These are phyloP conservation scores for Mnemiopsis leidyi DNA, from an alignment of 37 sponge, comb jelly and placozoan species.

Conservation along the genomic window DNA sequence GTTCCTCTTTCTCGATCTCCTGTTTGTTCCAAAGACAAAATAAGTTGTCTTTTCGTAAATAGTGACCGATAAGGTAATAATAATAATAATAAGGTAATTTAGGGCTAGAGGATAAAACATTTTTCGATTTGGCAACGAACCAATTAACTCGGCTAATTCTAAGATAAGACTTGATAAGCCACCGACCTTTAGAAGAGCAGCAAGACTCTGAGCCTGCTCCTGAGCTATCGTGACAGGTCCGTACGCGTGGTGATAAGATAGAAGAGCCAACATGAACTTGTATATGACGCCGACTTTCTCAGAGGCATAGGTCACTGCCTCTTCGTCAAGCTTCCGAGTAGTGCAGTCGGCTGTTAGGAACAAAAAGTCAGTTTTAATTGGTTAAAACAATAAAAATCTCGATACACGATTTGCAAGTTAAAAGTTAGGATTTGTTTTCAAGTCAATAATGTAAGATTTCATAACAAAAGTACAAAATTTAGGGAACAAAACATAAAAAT, in stretches of 20 bases:
- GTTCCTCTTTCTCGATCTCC: slow-evolving; percentile 57
- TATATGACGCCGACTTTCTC: slow-evolving; percentile 61
- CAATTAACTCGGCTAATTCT: no score
- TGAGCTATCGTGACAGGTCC: slow-evolving; percentile 4
- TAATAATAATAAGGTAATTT: not conserved
- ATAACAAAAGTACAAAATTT: no score
- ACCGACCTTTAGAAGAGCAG: slow-evolving; percentile 12
- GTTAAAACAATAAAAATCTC: no score
- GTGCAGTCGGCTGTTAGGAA: slow-evolving; percentile 28
- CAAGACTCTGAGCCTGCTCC: slow-evolving; percentile 30
- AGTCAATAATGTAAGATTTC: no score
- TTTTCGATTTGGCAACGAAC: no score
- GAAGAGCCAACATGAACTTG: slow-evolving; percentile 5
- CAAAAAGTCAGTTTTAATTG: no score
- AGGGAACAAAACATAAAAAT: no score
- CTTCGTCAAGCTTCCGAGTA: slow-evolving; percentile 41
- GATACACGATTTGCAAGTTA: no score
- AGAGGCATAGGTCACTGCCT: slow-evolving; percentile 26
- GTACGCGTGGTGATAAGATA: slow-evolving; percentile 40
- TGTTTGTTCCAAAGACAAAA: no score
- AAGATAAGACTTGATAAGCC: no score
- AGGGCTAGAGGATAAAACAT: not conserved
- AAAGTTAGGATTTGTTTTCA: no score
- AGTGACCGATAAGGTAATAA: not conserved
- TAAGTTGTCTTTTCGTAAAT: no score